These are phyloP conservation scores for Eupithecia exiguata DNA, from an alignment of 2,888 invertebrate genomes.

Conservation along the genomic window DNA sequence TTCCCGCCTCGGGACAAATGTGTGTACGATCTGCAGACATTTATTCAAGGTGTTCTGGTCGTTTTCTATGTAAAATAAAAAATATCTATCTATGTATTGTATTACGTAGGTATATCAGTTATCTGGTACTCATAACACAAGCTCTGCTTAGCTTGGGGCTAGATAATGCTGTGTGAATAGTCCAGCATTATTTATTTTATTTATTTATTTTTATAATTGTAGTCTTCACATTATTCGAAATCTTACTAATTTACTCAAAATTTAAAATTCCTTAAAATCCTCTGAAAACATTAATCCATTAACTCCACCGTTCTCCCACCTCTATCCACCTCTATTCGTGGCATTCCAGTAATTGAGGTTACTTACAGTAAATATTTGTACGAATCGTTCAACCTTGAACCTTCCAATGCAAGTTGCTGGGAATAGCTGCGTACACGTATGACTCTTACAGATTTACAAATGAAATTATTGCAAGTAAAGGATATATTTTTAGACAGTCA, in stretches of 20 bases:
- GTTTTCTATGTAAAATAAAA: too few species aligned
- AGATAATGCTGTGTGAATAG: too few species aligned
- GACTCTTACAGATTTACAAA: slow-evolving; percentile 41
- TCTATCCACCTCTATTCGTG: slow-evolving; percentile 25
- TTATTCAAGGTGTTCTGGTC: too few species aligned
- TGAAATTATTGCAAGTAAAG: slow-evolving; percentile 33
- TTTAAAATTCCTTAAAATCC: background rate
- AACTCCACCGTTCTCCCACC: slow-evolving; percentile 6
- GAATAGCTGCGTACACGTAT: slow-evolving; percentile 43
- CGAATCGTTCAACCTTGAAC: slow-evolving; percentile 49
- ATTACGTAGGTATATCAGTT: too few species aligned
- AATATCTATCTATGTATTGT: too few species aligned
- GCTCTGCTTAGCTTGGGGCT: too few species aligned
- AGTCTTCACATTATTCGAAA: background rate
- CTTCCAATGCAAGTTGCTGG: slow-evolving; percentile 40
- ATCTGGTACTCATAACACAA: too few species aligned
- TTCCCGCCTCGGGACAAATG: too few species aligned
- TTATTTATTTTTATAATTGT: too few species aligned
- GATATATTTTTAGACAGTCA: slow-evolving; percentile 33
- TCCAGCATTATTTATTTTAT: too few species aligned
- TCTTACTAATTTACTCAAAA: background rate
- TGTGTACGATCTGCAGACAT: too few species aligned
- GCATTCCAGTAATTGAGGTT: slow-evolving; percentile 28
- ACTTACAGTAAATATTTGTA: slow-evolving; percentile 52
- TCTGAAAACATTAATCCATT: background rate